Conservation (phyloP, 1,140 invertebrate genomes). For the Radopholus similis region DNA sequence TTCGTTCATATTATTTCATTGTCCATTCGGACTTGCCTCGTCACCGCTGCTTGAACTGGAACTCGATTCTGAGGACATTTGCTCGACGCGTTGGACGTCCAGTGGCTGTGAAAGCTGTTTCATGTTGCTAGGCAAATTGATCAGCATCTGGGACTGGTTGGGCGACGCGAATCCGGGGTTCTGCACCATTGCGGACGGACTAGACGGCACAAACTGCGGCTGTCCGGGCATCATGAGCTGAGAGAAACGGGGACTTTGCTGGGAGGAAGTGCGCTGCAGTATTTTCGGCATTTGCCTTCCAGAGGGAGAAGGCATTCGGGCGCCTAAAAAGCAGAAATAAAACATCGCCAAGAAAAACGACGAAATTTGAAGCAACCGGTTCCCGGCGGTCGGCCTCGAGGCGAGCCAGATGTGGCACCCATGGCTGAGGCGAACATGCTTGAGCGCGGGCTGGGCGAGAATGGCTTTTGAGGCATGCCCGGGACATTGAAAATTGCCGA, state of each 20-base stretch:
- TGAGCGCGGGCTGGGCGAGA: slow-evolving; percentile 11
- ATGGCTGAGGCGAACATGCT: background rate
- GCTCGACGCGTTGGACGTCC: slow-evolving; percentile 22
- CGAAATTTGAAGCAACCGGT: background rate
- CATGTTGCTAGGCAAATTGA: slow-evolving; percentile 4
- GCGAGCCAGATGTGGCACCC: slow-evolving; percentile 1
- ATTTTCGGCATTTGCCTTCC: slow-evolving; percentile 7
- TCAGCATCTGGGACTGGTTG: background rate
- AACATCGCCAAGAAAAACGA: background rate
- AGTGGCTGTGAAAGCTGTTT: slow-evolving; percentile 7
- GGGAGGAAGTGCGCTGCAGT: slow-evolving; percentile 8
- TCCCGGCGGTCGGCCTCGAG: slow-evolving; percentile 11
- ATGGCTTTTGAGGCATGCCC: slow-evolving; percentile 14
- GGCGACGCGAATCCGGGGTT: background rate
- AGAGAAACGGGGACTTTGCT: slow-evolving; percentile 10
- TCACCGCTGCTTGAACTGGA: slow-evolving; percentile 37
- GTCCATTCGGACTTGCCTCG: slow-evolving; percentile 12
- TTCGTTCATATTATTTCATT: background rate
- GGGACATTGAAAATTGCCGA: slow-evolving; percentile 8
- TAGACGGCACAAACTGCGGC: background rate
- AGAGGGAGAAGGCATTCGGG: slow-evolving; percentile 13
- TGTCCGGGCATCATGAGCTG: background rate
- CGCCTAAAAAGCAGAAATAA: background rate
- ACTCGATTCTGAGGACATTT: slow-evolving; percentile 38
- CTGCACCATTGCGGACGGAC: background rate